Conservation (phyloP, 2,797 vertebrate species). For the Silurus lanzhouensis region DNA sequence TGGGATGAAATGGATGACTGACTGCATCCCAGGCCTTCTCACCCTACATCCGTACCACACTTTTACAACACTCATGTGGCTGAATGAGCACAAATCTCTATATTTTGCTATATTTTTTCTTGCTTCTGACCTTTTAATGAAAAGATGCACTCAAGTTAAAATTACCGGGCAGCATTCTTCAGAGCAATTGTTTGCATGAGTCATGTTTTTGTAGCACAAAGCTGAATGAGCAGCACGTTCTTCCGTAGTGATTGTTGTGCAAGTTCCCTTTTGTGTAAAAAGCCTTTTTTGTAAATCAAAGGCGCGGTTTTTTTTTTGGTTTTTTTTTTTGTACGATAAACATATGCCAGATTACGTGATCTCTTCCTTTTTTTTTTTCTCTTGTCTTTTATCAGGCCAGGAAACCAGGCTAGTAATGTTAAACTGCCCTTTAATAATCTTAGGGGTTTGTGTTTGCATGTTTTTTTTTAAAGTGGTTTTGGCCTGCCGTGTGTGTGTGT, state of each 20-base stretch:
- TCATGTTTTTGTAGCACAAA: slow-evolving; percentile 55
- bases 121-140: slow-evolving; percentile 58
- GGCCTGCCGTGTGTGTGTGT: background rate
- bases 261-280: slow-evolving; percentile 23
- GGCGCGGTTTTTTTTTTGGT: background rate
- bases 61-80: too few relatives aligned
- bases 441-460: background rate
- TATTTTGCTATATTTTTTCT: slow-evolving; percentile 51
- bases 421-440: slow-evolving; percentile 15
- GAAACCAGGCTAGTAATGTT: slow-evolving; percentile 19
- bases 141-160: slow-evolving; percentile 62
- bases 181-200: slow-evolving; percentile 64
- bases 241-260: slow-evolving; percentile 45
- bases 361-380: background rate
- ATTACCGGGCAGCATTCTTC: slow-evolving; percentile 55
- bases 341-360: background rate
- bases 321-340: slow-evolving; percentile 4
- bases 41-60: too few relatives aligned
- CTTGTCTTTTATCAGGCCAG: background rate
- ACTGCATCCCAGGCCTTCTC: too few relatives aligned
- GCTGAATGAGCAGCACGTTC: slow-evolving; percentile 31
- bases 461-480: slow-evolving; percentile 28
- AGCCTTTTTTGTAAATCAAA: slow-evolving; percentile 30
- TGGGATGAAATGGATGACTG: too few relatives aligned
- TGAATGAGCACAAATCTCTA: too few relatives aligned